These are phyloP conservation scores for Pteropus rufus DNA, from an alignment of 2,797 vertebrate genomes.

Conservation along the genomic window DNA sequence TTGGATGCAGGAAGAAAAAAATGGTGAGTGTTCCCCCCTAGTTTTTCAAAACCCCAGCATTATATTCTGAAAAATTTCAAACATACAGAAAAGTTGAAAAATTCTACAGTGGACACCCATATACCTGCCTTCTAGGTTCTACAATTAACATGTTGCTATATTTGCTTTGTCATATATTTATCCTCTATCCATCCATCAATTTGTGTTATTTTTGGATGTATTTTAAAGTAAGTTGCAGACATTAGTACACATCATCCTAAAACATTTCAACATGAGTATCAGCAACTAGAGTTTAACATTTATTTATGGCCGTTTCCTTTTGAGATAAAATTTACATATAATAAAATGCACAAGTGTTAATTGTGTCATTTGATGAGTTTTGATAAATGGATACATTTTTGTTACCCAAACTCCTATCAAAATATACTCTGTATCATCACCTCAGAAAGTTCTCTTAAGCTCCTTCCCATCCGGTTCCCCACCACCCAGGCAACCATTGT, in stretches of 20 bases:
- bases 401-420: not conserved
- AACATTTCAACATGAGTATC: not conserved
- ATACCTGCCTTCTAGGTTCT: not conserved
- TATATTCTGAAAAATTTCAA: not conserved
- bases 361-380: not conserved
- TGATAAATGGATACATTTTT: not conserved
- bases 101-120: not conserved
- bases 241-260: not conserved
- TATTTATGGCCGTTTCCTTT: not conserved
- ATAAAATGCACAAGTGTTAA: not conserved
- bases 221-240: not conserved
- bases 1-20: slow-evolving; percentile 80
- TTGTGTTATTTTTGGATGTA: not conserved
- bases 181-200: not conserved
- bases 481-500: not conserved
- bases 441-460: not conserved
- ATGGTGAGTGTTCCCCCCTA: slow-evolving; percentile 68
- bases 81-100: not conserved
- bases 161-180: not conserved
- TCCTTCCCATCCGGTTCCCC: not conserved
- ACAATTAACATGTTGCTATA: not conserved
- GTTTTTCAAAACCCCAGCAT: not conserved
- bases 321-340: not conserved
- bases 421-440: not conserved
- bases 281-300: not conserved